Percentiles rank a stretch among this genome's conserved stretches.
Evolutionary conservation across 2,113 vertebrate genomes (phyloP).

Genomic region (Pithys albifrons): DNA sequence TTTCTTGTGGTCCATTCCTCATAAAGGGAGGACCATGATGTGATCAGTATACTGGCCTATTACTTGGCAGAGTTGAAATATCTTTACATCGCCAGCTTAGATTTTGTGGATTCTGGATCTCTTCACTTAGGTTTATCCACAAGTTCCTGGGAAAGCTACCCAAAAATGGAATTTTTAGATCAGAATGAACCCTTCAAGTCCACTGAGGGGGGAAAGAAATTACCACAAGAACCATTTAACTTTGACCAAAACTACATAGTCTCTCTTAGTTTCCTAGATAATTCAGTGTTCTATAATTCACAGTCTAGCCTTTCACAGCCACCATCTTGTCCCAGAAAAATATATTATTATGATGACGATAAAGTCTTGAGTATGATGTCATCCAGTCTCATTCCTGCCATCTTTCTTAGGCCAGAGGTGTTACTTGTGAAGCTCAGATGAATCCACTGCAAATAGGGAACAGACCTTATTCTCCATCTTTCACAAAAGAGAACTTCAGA

Average conservation of each 20-base stretch:
- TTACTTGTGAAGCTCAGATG: slow-evolving; percentile 79
- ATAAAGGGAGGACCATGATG: neutral
- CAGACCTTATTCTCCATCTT: slow-evolving; percentile 68
- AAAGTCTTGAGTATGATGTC: neutral
- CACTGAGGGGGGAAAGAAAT: neutral
- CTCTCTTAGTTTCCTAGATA: neutral
- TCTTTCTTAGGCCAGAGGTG: slow-evolving; percentile 74
- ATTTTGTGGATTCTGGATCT: neutral
- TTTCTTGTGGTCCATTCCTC: neutral
- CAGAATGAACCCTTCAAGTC: neutral
- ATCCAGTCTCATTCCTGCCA: neutral
- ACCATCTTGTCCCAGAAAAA: neutral
- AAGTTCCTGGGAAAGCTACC: neutral
- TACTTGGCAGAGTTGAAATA: neutral
- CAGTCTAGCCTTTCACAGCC: neutral
- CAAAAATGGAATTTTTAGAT: neutral
- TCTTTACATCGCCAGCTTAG: neutral
- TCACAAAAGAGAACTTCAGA: slow-evolving; percentile 81
- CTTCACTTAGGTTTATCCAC: neutral
- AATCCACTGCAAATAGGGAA: slow-evolving; percentile 82
- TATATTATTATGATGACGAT: neutral
- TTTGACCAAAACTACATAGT: neutral
- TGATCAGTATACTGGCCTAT: neutral
- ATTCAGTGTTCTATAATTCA: neutral
- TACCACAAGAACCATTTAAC: neutral